A percentile compares a stretch with the other conserved stretches of the same genome.
phyloP scores from a whole-genome alignment of 2,113 vertebrate species.

The Poecile atricapillus region DNA sequence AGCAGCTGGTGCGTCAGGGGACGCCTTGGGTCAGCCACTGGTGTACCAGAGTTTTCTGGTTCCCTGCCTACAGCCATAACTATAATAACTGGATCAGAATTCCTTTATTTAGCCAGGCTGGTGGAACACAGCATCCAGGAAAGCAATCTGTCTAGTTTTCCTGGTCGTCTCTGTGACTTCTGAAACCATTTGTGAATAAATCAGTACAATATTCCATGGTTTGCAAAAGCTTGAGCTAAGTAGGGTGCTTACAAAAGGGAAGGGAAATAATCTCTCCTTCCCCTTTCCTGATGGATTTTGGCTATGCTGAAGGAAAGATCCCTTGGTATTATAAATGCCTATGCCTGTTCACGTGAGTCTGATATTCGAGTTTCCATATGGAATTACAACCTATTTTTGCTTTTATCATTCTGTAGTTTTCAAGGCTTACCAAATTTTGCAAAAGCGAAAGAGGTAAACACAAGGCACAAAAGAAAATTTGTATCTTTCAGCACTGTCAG shows the following conservation, averaged over 20 bases:
- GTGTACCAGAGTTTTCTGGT: background rate
- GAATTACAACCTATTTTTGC: background rate
- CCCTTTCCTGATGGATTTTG: background rate
- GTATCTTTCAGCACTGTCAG: background rate
- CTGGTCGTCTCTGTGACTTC: background rate
- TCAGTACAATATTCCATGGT: background rate
- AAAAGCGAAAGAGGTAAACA: background rate
- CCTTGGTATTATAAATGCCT: background rate
- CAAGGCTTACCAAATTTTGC: background rate
- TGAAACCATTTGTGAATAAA: background rate
- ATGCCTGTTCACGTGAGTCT: background rate
- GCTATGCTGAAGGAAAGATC: background rate
- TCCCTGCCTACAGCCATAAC: background rate
- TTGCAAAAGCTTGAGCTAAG: background rate
- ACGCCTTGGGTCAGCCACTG: background rate
- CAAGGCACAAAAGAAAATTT: background rate
- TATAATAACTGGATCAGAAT: background rate
- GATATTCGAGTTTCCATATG: rapidly evolving
- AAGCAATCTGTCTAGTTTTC: background rate
- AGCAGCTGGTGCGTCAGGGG: background rate
- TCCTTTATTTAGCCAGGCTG: background rate
- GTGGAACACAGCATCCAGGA: background rate
- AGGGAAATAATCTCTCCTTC: background rate
- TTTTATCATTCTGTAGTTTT: background rate
- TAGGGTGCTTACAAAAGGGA: background rate